These are phyloP conservation scores for Masticophis lateralis DNA, from an alignment of 2,797 vertebrate genomes.

Conservation along the genomic window DNA sequence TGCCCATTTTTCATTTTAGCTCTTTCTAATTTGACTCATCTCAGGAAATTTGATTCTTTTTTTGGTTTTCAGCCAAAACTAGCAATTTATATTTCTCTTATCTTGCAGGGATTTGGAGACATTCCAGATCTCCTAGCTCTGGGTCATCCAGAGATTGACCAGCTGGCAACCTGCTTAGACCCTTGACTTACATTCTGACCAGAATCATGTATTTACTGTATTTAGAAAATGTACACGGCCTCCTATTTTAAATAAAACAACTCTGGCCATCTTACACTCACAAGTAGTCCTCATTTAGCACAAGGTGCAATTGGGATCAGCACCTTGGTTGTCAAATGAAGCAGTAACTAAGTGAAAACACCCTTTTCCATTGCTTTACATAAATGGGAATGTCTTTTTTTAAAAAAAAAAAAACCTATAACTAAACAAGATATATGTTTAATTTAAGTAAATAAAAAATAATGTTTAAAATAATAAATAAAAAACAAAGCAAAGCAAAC, in stretches of 20 bases:
- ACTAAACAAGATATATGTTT: too few species aligned
- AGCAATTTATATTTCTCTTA: background rate
- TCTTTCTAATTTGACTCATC: background rate
- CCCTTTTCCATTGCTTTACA: background rate
- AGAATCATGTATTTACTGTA: background rate
- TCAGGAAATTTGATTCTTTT: background rate
- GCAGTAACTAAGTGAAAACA: background rate
- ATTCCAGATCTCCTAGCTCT: background rate
- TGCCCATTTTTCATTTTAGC: background rate
- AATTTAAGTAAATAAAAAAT: too few species aligned
- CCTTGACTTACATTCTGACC: background rate
- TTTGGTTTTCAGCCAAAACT: background rate
- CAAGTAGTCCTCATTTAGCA: background rate
- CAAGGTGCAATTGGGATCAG: background rate
- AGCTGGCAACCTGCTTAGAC: background rate
- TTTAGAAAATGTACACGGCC: background rate
- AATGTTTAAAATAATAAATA: too few species aligned
- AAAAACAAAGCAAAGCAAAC: too few species aligned
- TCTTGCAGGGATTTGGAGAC: background rate
- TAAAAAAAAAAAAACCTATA: too few species aligned
- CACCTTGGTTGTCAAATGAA: background rate
- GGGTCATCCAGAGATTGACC: background rate
- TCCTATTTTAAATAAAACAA: background rate
- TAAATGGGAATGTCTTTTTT: too few species aligned
- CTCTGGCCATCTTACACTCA: background rate